Conservation (phyloP, 2,888 invertebrate species). For the Melangyna quadrimaculata region DNA sequence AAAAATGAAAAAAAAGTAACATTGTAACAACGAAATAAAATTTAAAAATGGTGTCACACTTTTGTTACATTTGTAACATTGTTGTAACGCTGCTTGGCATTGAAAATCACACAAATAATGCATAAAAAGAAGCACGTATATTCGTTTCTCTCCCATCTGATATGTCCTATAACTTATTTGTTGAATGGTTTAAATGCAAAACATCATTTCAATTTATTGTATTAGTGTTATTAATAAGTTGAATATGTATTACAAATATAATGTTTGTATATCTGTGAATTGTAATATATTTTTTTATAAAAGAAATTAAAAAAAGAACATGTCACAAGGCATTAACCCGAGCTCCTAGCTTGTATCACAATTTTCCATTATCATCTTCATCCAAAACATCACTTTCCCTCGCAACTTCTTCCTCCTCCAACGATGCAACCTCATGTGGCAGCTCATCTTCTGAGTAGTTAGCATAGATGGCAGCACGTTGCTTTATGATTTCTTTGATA, state of each 20-base stretch:
- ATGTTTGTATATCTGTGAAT: conserved; percentile 48
- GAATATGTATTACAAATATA: conserved; percentile 62
- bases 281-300: conserved; percentile 44
- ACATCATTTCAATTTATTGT: background rate
- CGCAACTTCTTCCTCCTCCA: conserved; percentile 14
- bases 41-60: too few relatives aligned
- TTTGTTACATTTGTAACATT: too few relatives aligned
- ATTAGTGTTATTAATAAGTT: conserved; percentile 46
- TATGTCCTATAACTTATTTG: background rate
- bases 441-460: conserved; percentile 75
- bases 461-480: conserved; percentile 83
- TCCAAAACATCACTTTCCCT: conserved; percentile 24
- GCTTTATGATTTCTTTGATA: conserved; percentile 89
- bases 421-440: background rate
- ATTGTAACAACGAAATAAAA: too few relatives aligned
- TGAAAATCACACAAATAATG: too few relatives aligned
- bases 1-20: too few relatives aligned
- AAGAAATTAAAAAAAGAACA: conserved; percentile 57
- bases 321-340: conserved; percentile 67
- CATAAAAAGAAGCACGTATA: too few relatives aligned
- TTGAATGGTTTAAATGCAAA: background rate
- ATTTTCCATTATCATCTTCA: conserved; percentile 21
- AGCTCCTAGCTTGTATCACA: conserved; percentile 64
- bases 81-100: too few relatives aligned
- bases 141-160: background rate